Evolutionary conservation across 2,888 invertebrate species (phyloP).

Genomic region (Pollenia griseotomentosa): DNA sequence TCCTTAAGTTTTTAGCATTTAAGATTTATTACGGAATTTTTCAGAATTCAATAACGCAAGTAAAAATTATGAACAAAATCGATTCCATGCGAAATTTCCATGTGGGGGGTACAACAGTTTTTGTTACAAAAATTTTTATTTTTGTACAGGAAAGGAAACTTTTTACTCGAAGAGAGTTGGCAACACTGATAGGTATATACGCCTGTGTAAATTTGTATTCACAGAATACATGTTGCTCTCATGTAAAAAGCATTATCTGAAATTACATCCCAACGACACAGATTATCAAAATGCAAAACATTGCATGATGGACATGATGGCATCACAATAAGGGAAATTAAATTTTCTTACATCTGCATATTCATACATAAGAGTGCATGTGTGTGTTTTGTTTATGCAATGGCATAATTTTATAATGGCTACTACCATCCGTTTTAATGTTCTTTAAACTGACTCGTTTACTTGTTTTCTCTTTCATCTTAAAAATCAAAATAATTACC

Average conservation of each 20-base stretch:
- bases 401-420: conserved; percentile 37
- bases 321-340: conserved; percentile 70
- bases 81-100: too few species aligned
- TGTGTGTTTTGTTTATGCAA: background rate
- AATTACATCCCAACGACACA: conserved; percentile 74
- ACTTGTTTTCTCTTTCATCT: background rate
- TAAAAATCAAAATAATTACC: background rate
- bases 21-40: too few species aligned
- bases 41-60: too few species aligned
- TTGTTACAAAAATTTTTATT: too few species aligned
- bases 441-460: background rate
- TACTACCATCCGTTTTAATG: conserved; percentile 39
- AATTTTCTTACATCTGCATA: conserved; percentile 52
- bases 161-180: too few species aligned
- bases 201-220: background rate
- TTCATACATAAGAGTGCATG: background rate
- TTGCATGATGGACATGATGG: conserved; percentile 71
- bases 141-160: too few species aligned
- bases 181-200: background rate
- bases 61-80: too few species aligned
- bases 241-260: conserved; percentile 70
- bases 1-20: too few species aligned
- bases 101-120: too few species aligned
- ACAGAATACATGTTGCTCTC: conserved; percentile 64
- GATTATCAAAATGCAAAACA: conserved; percentile 73